Evolutionary conservation across 2,113 vertebrate species (phyloP).

Genomic region (Mirza zaza): DNA sequence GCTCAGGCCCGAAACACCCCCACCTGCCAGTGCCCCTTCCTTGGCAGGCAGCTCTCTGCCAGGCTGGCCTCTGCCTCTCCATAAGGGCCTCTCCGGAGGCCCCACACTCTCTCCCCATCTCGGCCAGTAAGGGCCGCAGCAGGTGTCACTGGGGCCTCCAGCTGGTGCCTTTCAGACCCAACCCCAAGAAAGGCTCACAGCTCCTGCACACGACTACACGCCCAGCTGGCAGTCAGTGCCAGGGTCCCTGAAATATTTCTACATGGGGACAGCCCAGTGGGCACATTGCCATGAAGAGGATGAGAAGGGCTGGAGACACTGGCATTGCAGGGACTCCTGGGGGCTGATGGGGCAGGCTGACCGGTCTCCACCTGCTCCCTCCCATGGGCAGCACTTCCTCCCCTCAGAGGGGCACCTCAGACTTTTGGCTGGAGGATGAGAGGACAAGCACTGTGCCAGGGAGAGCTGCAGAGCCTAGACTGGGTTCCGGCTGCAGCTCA

Average conservation of each 20-base stretch:
- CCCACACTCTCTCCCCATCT: background rate
- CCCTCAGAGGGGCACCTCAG: background rate
- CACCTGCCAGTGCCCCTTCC: background rate
- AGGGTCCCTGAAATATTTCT: background rate
- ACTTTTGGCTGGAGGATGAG: background rate
- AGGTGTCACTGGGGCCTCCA: background rate
- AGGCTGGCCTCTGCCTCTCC: background rate
- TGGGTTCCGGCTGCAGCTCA: background rate
- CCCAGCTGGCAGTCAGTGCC: background rate
- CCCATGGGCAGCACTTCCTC: background rate
- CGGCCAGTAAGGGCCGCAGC: background rate
- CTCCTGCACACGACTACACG: background rate
- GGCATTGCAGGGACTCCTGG: background rate
- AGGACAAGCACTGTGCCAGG: background rate
- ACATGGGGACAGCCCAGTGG: background rate
- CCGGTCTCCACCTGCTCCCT: background rate
- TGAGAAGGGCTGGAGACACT: background rate
- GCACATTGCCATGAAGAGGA: background rate
- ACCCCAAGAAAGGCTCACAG: background rate
- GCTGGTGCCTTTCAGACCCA: background rate
- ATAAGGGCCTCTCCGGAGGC: background rate
- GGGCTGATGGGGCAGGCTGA: background rate
- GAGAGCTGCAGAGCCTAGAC: background rate
- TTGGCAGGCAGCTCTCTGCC: background rate
- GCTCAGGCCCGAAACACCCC: background rate